Evolutionary conservation across 2,888 invertebrate species (phyloP), one percentile per base, ranked within the genome.

Genomic region (Bellardia pandia): DNA sequence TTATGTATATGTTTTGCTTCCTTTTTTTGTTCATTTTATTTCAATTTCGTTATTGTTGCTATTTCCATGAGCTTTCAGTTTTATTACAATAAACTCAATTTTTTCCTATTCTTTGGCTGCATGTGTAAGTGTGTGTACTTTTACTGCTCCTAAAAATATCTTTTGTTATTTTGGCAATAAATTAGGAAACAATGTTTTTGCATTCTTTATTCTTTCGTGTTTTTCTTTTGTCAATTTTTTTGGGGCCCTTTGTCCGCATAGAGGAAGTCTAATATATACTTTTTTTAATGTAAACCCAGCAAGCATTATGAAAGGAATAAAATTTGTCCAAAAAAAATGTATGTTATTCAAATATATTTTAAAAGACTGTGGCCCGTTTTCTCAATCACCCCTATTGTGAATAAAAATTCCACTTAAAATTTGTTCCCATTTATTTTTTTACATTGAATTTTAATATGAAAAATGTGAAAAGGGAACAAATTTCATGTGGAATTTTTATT

Each of bases 1-100:
- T 88, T 89, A 89, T n/a, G n/a, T n/a, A n/a, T 86, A 86, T 75
- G 79, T 64, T 79, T 78, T 74, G 48, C 68, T 45, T 71, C 56
- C 60, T n/a, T 74, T 75, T 58, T 48, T 68, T 51, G 3, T 56
- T 58, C 16, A 45, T 72, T 81, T 56, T 56, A 68, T 74, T 64
- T 42, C 53, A 80, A 72, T 74, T 58, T 45, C 13, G 16, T 58
- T 69, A 45, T 58, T 68, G 48, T 66, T 40, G 37, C 45, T 74
- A 64, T 68, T 11, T 23, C 33, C n/a, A 42, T n/a, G 74, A 82
- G 68, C 74, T 86, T 81, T 78, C 62, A 66, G 66, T 82, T 82
- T 78, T 80, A 80, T 80, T 80, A 83, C 62, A 79, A 40, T 74
- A 23, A 62, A 45, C 11, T 13, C 4, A 64, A 40, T 72, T 51